These are phyloP conservation scores for Dasyprocta punctata DNA, from an alignment of 2,113 vertebrate species.

Conservation along the genomic window DNA sequence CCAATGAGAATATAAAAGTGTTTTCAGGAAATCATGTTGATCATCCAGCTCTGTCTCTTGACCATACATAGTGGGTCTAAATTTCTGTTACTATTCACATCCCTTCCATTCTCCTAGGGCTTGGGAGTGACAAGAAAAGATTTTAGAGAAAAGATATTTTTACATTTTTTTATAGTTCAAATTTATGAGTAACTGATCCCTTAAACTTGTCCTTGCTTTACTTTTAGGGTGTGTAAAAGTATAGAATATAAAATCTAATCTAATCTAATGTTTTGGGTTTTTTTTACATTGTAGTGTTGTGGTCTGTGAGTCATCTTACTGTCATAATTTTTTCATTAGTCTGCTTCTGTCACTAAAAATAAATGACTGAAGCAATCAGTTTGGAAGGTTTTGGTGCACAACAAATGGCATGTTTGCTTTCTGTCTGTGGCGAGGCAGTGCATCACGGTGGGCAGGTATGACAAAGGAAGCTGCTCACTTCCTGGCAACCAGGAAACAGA, in stretches of 20 bases:
- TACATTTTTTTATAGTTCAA: background rate
- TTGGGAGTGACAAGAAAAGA: background rate
- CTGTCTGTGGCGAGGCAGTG: background rate
- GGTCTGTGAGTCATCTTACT: background rate
- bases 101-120: too few relatives aligned
- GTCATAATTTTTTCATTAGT: background rate
- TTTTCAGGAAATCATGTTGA: background rate
- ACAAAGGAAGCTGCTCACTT: background rate
- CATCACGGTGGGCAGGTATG: accelerated
- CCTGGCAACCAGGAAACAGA: background rate
- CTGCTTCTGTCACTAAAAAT: background rate
- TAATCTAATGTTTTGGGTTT: too few relatives aligned
- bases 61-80: too few relatives aligned
- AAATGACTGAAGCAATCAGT: background rate
- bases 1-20: background rate
- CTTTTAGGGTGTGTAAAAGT: background rate
- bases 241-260: background rate
- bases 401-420: background rate
- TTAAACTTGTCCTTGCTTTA: background rate
- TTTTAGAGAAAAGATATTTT: background rate
- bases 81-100: background rate
- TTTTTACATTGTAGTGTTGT: background rate
- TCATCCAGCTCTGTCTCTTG: background rate
- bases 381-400: too few relatives aligned
- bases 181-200: background rate